Evolutionary conservation across 2,888 invertebrate species (phyloP).

Genomic region (Spatulosminthurus flaviceps): DNA sequence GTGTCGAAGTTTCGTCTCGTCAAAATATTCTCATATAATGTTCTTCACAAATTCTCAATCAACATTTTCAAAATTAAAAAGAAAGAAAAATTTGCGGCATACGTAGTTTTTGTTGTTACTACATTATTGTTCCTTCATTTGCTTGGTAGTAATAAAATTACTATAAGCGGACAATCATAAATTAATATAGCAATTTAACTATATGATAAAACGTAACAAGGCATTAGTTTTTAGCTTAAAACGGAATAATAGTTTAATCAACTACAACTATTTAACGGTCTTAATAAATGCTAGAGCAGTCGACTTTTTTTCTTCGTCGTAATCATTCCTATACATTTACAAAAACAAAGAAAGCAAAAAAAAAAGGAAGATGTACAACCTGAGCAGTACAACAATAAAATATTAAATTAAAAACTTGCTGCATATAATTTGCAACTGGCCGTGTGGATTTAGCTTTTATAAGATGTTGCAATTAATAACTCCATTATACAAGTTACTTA

Average conservation of each 20-base stretch:
- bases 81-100: too few relatives aligned
- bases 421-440: neutral
- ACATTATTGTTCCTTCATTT: too few relatives aligned
- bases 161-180: too few relatives aligned
- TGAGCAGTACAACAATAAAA: neutral
- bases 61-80: too few relatives aligned
- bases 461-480: too few relatives aligned
- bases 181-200: too few relatives aligned
- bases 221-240: neutral
- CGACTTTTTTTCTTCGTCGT: neutral
- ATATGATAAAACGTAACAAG: neutral
- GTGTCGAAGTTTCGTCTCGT: conserved; percentile 24
- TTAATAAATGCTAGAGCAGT: neutral
- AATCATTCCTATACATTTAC: too few relatives aligned
- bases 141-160: too few relatives aligned
- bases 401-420: neutral
- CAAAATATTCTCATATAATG: neutral
- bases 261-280: neutral
- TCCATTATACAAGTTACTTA: too few relatives aligned
- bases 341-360: neutral
- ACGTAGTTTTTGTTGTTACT: too few relatives aligned
- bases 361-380: neutral
- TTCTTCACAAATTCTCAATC: too few relatives aligned
- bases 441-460: neutral
- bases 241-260: neutral